Evolutionary conservation across 2,888 invertebrate genomes (phyloP).

Genomic region (Blomia tropicalis): DNA sequence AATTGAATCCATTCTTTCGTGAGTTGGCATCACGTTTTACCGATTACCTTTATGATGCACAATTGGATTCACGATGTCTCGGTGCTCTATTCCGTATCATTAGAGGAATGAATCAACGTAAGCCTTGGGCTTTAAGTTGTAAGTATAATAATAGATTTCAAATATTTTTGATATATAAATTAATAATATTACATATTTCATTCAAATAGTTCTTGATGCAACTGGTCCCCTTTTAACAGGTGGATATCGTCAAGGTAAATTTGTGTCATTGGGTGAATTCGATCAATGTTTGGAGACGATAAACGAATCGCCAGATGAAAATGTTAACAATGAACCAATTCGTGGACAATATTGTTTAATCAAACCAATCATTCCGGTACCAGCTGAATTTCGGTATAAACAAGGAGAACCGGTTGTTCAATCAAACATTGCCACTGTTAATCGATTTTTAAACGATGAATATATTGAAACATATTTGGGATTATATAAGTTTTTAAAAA

Average conservation of each 20-base stretch:
- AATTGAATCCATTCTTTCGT: slow-evolving; percentile 11
- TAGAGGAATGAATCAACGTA: not conserved
- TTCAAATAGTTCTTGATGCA: slow-evolving; percentile 16
- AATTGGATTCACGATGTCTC: not conserved
- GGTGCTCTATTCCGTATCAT: slow-evolving; percentile 9
- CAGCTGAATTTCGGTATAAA: not conserved
- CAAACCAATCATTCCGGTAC: slow-evolving; percentile 15
- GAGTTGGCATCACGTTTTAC: slow-evolving; percentile 7
- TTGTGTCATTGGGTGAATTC: slow-evolving; percentile 18
- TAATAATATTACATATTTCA: not conserved
- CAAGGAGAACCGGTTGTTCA: slow-evolving; percentile 8
- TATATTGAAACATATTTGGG: slow-evolving; percentile 14
- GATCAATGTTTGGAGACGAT: slow-evolving; percentile 19
- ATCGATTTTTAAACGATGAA: slow-evolving; percentile 9
- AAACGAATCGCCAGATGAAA: not conserved
- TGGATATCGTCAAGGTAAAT: slow-evolving; percentile 7
- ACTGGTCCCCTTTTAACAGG: not conserved
- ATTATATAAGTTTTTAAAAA: slow-evolving; percentile 7
- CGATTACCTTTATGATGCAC: slow-evolving; percentile 10
- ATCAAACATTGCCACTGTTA: not conserved
- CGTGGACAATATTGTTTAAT: slow-evolving; percentile 20
- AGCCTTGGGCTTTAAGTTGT: slow-evolving; percentile 13
- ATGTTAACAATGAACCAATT: slow-evolving; percentile 8
- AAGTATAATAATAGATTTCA: no score
- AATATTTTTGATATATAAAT: not conserved